phyloP scores from a whole-genome alignment of 2,113 vertebrate species.

The Entelurus aequoreus region DNA sequence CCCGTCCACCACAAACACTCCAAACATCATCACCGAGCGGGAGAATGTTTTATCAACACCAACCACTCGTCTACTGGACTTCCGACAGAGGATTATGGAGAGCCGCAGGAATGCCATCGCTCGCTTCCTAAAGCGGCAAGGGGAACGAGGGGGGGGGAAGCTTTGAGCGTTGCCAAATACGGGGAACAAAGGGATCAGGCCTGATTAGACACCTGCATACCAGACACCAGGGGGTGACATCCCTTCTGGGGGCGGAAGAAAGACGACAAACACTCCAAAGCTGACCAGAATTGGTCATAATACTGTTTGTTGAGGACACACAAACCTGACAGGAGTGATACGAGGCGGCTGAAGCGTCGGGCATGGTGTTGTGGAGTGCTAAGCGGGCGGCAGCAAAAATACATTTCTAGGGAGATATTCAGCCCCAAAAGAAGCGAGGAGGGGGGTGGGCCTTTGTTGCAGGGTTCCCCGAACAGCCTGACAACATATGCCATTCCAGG shows the following conservation, averaged over 20 bases:
- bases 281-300: constrained; percentile 37
- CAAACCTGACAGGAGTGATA: constrained; percentile 64
- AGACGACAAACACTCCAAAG: constrained; percentile 10
- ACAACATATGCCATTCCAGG: constrained; percentile 33
- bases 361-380: neutral
- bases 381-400: neutral
- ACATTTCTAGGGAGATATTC: constrained; percentile 14
- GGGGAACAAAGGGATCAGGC: constrained; percentile 67
- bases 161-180: constrained; percentile 63
- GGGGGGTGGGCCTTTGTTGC: constrained; percentile 4
- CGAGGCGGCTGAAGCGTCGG: neutral
- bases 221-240: constrained; percentile 69
- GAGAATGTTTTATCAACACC: constrained; percentile 62
- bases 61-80: constrained; percentile 64
- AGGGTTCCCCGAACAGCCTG: neutral
- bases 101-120: constrained; percentile 65
- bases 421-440: constrained; percentile 5
- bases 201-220: constrained; percentile 66
- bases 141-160: constrained; percentile 22
- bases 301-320: constrained; percentile 42
- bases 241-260: constrained; percentile 29
- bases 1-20: constrained; percentile 36
- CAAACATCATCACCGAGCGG: constrained; percentile 43
- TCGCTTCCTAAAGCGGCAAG: constrained; percentile 48
- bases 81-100: constrained; percentile 67